A percentile compares a stretch with the other conserved stretches of the same genome.
phyloP scores from a whole-genome alignment of 2,888 invertebrate genomes.

The Cosmorhoe ocellata region DNA sequence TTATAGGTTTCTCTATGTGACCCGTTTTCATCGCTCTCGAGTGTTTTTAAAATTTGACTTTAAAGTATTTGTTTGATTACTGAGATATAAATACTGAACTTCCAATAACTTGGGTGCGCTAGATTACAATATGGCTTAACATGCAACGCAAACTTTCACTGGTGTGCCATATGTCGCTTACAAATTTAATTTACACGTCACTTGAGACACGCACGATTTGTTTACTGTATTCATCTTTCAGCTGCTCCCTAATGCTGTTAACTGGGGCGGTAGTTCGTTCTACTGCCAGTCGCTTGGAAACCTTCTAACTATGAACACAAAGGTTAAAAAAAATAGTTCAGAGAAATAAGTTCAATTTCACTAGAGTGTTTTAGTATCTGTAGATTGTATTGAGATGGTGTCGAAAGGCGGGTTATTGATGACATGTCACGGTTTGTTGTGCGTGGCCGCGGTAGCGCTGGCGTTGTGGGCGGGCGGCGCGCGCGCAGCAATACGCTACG shows the following conservation, averaged over 20 bases:
- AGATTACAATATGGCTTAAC: too few species aligned
- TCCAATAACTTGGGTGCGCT: too few species aligned
- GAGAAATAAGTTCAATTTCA: background rate
- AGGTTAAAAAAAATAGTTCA: slow-evolving; percentile 15
- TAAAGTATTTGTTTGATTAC: too few species aligned
- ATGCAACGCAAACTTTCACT: slow-evolving; percentile 44
- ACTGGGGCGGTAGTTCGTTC: slow-evolving; percentile 55
- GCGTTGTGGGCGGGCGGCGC: slow-evolving; percentile 67
- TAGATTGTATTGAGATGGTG: slow-evolving; percentile 46
- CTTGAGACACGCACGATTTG: slow-evolving; percentile 57
- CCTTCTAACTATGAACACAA: slow-evolving; percentile 52
- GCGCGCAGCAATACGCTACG: slow-evolving; percentile 59
- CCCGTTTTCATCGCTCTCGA: too few species aligned
- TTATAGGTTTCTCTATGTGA: too few species aligned
- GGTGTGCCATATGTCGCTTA: slow-evolving; percentile 43
- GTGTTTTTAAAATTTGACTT: too few species aligned
- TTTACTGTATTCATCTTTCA: slow-evolving; percentile 71
- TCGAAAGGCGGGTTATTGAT: slow-evolving; percentile 52
- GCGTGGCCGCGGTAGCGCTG: slow-evolving; percentile 53
- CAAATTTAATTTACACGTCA: slow-evolving; percentile 73
- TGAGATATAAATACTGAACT: too few species aligned
- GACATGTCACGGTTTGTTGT: slow-evolving; percentile 61
- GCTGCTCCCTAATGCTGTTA: slow-evolving; percentile 62
- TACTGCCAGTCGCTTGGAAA: slow-evolving; percentile 58
- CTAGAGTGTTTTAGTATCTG: slow-evolving; percentile 7